Base-by-base conservation (phyloP, 2,113 vertebrate species). In the Cynoglossus semilaevis region DNA sequence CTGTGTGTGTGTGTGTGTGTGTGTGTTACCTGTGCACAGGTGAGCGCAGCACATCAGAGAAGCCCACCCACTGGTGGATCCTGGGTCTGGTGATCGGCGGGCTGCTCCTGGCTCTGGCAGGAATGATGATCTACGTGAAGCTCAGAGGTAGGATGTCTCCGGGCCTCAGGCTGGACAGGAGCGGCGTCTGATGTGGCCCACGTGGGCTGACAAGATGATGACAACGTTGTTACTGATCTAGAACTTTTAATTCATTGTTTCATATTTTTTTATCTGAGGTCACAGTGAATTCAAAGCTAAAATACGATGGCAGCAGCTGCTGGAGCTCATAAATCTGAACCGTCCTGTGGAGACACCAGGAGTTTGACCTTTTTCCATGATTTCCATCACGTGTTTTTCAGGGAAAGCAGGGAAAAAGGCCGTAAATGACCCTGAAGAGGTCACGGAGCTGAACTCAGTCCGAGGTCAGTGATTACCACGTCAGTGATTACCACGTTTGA, bases 61-160 rank as follows among this genome's bases (percentile, higher is more conserved):
- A 14, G 4, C 2, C 63, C 0, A 78, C 74, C 7, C 36, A 81
- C 0, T 86, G 84, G 88, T 91, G 90, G 90, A 62, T 89, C 8
- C 17, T 78, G 1, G 74, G 78, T 1, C 57, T 85, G 10, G 55
- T 87, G 42, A 44, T 80, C 0, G 70, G 46, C 0, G 1, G 66
- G 6, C 59, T 90, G 51, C 13, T 74, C 6, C n/a, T 88, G 1
- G 51, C 47, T 10, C 45, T 85, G 55, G 77, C 2, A 1, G 66
- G 67, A 1, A 15, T 87, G 46, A 11, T 88, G 45, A 72, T 18
- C 0, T 90, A 76, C 76, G 7, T 78, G 55, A 88, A 88, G 67
- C 16, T 84, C 14, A 82, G 29, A 70, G 79, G 83, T 85, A 76
- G 22, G 22, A 29, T 6, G 22, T 29, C 6, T 29, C 2, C 22